phyloP scores from a whole-genome alignment of 2,113 vertebrate genomes.

The Lynx canadensis region DNA sequence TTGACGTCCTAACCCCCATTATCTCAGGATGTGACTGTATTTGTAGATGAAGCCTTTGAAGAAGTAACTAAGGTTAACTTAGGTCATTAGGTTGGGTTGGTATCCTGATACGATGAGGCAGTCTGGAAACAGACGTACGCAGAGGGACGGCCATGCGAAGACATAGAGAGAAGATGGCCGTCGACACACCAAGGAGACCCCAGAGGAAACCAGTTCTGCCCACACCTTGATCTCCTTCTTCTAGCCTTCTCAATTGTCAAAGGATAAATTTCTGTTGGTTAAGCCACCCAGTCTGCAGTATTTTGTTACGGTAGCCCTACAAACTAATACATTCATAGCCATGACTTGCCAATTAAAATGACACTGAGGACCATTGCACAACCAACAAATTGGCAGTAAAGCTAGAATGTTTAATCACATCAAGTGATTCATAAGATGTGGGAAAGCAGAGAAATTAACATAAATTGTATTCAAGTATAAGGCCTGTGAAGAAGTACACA shows the following conservation, averaged over 20 bases:
- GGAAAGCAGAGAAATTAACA: too few species aligned
- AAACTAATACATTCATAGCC: too few species aligned
- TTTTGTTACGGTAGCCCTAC: background rate
- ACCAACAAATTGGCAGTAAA: background rate
- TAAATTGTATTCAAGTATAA: background rate
- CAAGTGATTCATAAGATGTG: background rate
- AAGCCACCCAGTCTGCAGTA: rapidly evolving
- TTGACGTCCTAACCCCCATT: too few species aligned
- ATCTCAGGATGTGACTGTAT: background rate
- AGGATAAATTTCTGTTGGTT: background rate
- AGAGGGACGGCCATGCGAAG: rapidly evolving
- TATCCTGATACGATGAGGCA: background rate
- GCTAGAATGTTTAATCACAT: background rate
- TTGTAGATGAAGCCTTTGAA: background rate
- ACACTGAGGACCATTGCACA: background rate
- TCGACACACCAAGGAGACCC: background rate
- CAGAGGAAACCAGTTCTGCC: background rate
- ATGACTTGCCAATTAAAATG: background rate
- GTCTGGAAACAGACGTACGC: background rate
- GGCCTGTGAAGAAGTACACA: background rate
- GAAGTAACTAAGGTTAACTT: background rate
- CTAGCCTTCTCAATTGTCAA: background rate
- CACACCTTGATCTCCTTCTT: background rate
- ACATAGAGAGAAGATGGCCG: rapidly evolving
- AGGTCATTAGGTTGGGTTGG: too few species aligned